Percentiles rank a stretch among this genome's conserved stretches.
phyloP scores from a whole-genome alignment of 2,797 vertebrate genomes.

The Xiphorhynchus erythropygius region DNA sequence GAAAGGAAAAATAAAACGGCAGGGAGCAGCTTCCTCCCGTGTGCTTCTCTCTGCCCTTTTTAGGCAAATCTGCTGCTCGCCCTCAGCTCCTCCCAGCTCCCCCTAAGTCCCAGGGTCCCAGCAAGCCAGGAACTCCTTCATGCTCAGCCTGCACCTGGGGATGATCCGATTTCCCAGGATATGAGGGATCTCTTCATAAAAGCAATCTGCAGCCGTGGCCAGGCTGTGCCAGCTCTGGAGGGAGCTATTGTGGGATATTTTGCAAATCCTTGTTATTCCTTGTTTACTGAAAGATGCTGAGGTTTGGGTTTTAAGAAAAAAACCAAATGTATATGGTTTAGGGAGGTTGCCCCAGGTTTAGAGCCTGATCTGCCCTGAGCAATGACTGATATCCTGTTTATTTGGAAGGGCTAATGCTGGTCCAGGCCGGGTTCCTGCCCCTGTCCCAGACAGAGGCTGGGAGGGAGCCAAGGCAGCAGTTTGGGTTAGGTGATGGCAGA shows the following conservation, averaged over 20 bases:
- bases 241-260: background rate
- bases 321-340: rapidly evolving
- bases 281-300: background rate
- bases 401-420: background rate
- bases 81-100: background rate
- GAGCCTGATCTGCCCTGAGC: background rate
- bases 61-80: constrained; percentile 32
- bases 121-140: background rate
- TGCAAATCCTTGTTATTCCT: background rate
- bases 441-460: background rate
- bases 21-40: background rate
- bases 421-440: background rate
- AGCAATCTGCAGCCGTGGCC: background rate
- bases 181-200: background rate
- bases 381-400: background rate
- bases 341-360: background rate
- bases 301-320: background rate
- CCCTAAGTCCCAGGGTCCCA: background rate
- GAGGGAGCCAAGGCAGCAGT: background rate
- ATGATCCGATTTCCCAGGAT: background rate
- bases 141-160: background rate
- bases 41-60: constrained; percentile 15
- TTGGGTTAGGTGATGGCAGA: background rate
- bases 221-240: background rate
- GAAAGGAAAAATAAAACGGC: constrained; percentile 39